A percentile compares a stretch with the other conserved stretches of the same genome.
These are phyloP conservation scores for Apamea sordens DNA, from an alignment of 2,888 invertebrate genomes.

Conservation along the genomic window DNA sequence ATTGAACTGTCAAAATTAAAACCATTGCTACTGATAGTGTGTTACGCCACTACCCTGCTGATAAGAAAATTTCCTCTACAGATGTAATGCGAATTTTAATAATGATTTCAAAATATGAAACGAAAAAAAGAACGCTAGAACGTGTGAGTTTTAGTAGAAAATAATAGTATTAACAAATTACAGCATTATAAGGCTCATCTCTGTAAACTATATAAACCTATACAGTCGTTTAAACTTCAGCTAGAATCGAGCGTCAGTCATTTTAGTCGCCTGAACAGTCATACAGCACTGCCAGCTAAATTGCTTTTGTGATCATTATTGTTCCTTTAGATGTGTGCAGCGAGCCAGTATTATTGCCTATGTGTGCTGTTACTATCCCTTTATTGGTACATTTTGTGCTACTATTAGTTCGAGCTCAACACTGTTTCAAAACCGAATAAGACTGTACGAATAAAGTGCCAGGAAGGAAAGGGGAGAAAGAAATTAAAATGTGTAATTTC, in stretches of 20 bases:
- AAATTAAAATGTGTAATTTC: constrained; percentile 51
- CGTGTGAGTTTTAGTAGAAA: background rate
- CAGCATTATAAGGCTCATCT: background rate
- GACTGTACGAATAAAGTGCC: background rate
- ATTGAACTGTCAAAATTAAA: background rate
- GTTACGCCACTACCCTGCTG: background rate
- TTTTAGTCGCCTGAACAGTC: constrained; percentile 36
- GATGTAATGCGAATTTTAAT: background rate
- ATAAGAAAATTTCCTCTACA: background rate
- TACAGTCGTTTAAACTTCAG: constrained; percentile 22
- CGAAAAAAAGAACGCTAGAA: background rate
- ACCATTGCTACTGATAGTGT: background rate
- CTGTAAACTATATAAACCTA: background rate
- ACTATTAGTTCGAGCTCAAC: background rate
- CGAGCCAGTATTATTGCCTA: constrained; percentile 5
- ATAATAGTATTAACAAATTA: background rate
- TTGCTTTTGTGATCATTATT: constrained; percentile 55
- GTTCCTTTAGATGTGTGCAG: constrained; percentile 24
- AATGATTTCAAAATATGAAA: background rate
- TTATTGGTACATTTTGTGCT: background rate
- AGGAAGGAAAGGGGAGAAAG: constrained; percentile 1
- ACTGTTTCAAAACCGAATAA: constrained; percentile 8
- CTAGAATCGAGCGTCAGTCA: constrained; percentile 38
- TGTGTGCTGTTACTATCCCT: background rate
- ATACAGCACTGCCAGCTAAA: constrained; percentile 26